Base-by-base conservation (phyloP, 2,888 invertebrate genomes). In the Oligia fasciuncula region DNA sequence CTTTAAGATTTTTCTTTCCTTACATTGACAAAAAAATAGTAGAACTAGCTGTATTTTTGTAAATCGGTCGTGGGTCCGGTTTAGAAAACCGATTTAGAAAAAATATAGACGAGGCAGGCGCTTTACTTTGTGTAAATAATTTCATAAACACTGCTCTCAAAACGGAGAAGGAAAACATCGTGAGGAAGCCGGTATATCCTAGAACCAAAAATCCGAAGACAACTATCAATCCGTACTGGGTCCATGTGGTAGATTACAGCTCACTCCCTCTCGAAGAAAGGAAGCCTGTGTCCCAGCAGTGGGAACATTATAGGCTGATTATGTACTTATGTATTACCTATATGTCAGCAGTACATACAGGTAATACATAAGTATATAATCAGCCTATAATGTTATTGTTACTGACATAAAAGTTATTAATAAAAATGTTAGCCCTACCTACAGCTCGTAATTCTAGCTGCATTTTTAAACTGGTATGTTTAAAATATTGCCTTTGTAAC, bases 401-500 rank as follows among this genome's bases (percentile, higher is more conserved):
- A 29, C 23, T 46, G 57, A 9, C 23, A 79, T 35, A 73, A 78
- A 69, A 69, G 9, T 57, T 13, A 13, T 23, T 63, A 4, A 40
- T 29, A 43, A 57, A 76, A 63, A 49, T 40, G 3, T 19, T 43
- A 29, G 11, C 8, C 14, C 17, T 4, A 51, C 19, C 1, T n/a
- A 35, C 4, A 13, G 17, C 14, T 71, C 4, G 4, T 68, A 60
- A 71, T 60, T 63, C 11, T 72, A 35, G 43, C 40, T 63, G n/a
- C 43, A 67, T 71, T 76, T 43, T 67, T 35, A 70, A 67, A 80
- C n/a, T 35, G 3, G 6, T 66, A 1, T 6, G 4, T 62, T 72
- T 54, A 57, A 84, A 84, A 81, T 57, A 76, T 77, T 73, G 43
- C 70, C 40, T 51, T 73, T 73, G 71, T 72, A 84, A 49, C 17